phyloP scores from a whole-genome alignment of 1,140 invertebrate species.

The Idris sp. region DNA sequence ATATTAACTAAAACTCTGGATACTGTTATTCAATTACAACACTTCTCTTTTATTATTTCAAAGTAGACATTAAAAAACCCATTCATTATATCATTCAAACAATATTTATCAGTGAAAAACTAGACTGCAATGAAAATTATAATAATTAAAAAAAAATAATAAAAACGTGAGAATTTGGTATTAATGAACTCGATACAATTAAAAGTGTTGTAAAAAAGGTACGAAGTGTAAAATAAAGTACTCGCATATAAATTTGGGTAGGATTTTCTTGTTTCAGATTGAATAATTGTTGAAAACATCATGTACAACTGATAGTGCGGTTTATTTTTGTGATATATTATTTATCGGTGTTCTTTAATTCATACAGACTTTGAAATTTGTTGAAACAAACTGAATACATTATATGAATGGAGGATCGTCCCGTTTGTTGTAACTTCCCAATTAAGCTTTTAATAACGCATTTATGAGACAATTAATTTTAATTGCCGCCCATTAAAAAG shows the following conservation, averaged over 20 bases:
- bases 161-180: background rate
- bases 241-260: too few relatives aligned
- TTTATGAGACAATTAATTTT: constrained; percentile 40
- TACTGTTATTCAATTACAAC: constrained; percentile 41
- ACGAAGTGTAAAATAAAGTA: too few relatives aligned
- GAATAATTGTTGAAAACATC: too few relatives aligned
- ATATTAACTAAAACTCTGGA: constrained; percentile 39
- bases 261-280: too few relatives aligned
- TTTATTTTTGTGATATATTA: background rate
- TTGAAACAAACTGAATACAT: constrained; percentile 13
- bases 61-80: constrained; percentile 30
- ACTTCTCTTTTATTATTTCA: constrained; percentile 41
- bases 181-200: background rate
- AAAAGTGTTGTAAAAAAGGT: too few relatives aligned
- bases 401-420: background rate
- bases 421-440: constrained; percentile 22
- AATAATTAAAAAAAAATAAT: constrained; percentile 15
- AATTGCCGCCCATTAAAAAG: constrained; percentile 31
- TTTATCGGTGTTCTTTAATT: constrained; percentile 14
- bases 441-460: constrained; percentile 28
- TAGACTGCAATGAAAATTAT: constrained; percentile 1
- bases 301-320: too few relatives aligned
- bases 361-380: constrained; percentile 5
- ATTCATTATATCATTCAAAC: constrained; percentile 50
- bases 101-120: constrained; percentile 26